Evolutionary conservation across 2,113 vertebrate genomes (phyloP).

Genomic region (Carassius auratus): DNA sequence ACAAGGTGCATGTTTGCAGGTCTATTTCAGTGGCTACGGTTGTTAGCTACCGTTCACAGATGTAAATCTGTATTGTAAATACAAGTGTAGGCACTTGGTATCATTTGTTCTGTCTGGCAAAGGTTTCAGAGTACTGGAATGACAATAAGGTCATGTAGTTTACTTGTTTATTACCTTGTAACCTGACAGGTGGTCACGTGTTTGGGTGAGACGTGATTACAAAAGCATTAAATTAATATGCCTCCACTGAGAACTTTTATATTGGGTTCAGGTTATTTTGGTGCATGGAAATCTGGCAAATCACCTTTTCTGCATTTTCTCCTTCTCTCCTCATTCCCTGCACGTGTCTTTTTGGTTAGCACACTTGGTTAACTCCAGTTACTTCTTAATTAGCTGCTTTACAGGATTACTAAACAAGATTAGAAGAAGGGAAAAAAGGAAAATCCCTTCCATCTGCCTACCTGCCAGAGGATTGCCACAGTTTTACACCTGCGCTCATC

Average conservation of each 20-base stretch:
- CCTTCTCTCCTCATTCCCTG: not conserved
- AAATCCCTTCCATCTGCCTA: conserved; percentile 80
- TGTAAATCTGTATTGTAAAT: not conserved
- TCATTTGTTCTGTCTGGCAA: too few relatives aligned
- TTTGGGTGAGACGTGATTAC: not conserved
- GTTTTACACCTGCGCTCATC: conserved; percentile 7
- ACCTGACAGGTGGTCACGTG: not conserved
- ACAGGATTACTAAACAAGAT: conserved; percentile 90
- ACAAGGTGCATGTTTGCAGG: not conserved
- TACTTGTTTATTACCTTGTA: too few relatives aligned
- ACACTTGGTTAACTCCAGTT: conserved; percentile 69
- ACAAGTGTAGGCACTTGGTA: not conserved
- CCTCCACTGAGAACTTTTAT: not conserved
- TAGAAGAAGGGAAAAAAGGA: conserved; percentile 79
- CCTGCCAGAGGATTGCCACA: conserved; percentile 62
- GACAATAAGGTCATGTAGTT: too few relatives aligned
- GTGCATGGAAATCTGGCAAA: not conserved
- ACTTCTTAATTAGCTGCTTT: conserved; percentile 79
- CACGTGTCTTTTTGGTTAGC: conserved; percentile 53
- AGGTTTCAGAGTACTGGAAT: too few relatives aligned
- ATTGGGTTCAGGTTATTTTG: not conserved
- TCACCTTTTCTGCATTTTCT: not conserved
- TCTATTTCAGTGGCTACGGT: not conserved
- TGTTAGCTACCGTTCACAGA: too few relatives aligned
- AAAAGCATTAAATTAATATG: not conserved